Evolutionary conservation across 1,140 invertebrate genomes (phyloP).

Genomic region (Sinonovacula constricta): DNA sequence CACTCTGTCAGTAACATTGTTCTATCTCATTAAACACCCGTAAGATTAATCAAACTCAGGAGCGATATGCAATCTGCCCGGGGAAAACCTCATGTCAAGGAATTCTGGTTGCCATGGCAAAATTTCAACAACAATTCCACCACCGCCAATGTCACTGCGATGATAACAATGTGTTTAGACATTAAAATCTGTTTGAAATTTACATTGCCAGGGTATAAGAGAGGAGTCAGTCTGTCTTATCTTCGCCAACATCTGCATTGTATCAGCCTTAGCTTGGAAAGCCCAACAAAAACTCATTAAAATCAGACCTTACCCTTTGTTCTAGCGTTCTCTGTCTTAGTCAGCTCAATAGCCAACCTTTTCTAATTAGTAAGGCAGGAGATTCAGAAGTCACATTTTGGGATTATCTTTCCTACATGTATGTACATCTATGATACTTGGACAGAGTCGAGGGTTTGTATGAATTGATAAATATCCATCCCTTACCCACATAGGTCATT

Average conservation of each 20-base stretch:
- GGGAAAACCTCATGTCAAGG: slow-evolving; percentile 1
- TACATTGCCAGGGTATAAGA: slow-evolving; percentile 34
- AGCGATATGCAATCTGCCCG: not conserved
- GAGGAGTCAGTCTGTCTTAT: slow-evolving; percentile 21
- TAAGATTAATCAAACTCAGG: not conserved
- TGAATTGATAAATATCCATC: no score
- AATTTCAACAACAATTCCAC: slow-evolving; percentile 41
- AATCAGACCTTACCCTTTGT: slow-evolving; percentile 45
- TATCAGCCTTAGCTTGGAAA: slow-evolving; percentile 1
- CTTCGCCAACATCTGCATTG: slow-evolving; percentile 32
- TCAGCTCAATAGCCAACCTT: no score
- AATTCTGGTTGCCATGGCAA: slow-evolving; percentile 48
- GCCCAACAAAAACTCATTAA: slow-evolving; percentile 42
- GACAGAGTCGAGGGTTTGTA: no score
- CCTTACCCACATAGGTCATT: no score
- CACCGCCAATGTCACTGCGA: slow-evolving; percentile 38
- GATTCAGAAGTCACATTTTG: no score
- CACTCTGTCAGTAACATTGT: no score
- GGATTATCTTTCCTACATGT: no score
- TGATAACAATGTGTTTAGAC: slow-evolving; percentile 52
- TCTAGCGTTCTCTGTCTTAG: slow-evolving; percentile 27
- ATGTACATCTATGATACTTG: no score
- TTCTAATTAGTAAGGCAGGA: no score
- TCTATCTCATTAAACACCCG: not conserved
- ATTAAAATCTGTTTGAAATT: slow-evolving; percentile 52